A percentile compares a stretch with the other conserved stretches of the same genome.
These are phyloP conservation scores for Phthorimaea operculella DNA, from an alignment of 1,140 invertebrate species.

Conservation along the genomic window DNA sequence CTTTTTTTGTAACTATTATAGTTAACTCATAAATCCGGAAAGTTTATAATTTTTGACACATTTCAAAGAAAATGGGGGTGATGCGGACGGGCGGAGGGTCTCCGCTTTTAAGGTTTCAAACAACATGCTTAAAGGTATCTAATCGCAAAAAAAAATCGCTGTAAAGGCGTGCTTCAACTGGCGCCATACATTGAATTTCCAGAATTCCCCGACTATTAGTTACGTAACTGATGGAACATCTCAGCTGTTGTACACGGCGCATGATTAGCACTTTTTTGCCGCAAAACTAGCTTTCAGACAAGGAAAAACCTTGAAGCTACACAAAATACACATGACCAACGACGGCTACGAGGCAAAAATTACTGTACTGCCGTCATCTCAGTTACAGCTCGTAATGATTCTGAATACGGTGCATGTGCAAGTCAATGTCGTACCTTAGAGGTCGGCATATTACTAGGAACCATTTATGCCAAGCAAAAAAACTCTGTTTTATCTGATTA, in stretches of 20 bases:
- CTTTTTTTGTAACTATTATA: no score
- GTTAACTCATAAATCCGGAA: no score
- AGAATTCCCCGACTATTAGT: no score
- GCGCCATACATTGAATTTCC: no score
- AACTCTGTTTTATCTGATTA: not conserved
- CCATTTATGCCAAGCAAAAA: not conserved
- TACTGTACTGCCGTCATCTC: constrained; percentile 2
- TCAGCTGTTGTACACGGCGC: not conserved
- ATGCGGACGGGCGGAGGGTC: no score
- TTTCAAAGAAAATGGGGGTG: no score
- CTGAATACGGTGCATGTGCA: not conserved
- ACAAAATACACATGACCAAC: not conserved
- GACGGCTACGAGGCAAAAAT: constrained; percentile 2
- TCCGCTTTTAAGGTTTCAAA: no score
- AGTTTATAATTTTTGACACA: no score
- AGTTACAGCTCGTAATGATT: constrained; percentile 1
- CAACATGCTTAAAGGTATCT: no score
- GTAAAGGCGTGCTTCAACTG: no score
- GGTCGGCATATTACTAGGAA: not conserved
- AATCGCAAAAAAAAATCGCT: no score
- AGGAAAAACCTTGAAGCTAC: constrained; percentile 30
- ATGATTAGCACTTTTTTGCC: constrained; percentile 13
- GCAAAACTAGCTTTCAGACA: constrained; percentile 16
- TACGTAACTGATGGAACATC: not conserved
- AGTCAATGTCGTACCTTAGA: not conserved